Conservation (phyloP, 1,140 invertebrate species). For the Berghia stephanieae region DNA sequence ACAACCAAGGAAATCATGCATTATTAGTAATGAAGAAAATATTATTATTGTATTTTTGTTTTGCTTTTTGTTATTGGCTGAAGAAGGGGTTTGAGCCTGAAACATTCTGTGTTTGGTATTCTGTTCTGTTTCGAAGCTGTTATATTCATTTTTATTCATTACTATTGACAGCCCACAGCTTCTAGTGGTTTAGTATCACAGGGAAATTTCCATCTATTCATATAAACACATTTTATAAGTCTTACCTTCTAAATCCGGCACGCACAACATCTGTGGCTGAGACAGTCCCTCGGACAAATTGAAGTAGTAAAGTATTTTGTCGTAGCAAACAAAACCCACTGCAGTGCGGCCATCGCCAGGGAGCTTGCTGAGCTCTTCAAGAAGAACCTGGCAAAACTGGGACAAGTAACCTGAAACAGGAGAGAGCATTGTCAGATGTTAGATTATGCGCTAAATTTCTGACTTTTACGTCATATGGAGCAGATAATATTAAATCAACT, state of each 20-base stretch:
- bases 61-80: too few species aligned
- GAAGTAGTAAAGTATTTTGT: slow-evolving; percentile 93
- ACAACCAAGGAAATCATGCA: neutral
- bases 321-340: slow-evolving; percentile 93
- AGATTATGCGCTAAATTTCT: too few species aligned
- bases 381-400: slow-evolving; percentile 82
- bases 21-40: neutral
- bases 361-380: slow-evolving; percentile 84
- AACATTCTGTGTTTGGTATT: too few species aligned
- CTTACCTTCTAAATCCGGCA: slow-evolving; percentile 90
- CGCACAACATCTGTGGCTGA: slow-evolving; percentile 89
- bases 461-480: too few species aligned
- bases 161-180: too few species aligned
- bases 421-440: neutral
- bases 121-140: too few species aligned
- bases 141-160: too few species aligned
- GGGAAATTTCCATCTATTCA: neutral
- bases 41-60: too few species aligned
- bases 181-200: too few species aligned
- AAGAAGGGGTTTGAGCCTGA: too few species aligned
- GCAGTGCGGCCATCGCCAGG: slow-evolving; percentile 93
- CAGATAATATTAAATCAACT: too few species aligned
- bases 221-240: slow-evolving; percentile 19
- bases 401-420: slow-evolving; percentile 79
- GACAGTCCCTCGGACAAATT: slow-evolving; percentile 86